Evolutionary conservation across 35 echinoderm and acorn worm species (phyloP), one percentile per base, ranked within the genome.

Genomic region (Acanthaster planci): DNA sequence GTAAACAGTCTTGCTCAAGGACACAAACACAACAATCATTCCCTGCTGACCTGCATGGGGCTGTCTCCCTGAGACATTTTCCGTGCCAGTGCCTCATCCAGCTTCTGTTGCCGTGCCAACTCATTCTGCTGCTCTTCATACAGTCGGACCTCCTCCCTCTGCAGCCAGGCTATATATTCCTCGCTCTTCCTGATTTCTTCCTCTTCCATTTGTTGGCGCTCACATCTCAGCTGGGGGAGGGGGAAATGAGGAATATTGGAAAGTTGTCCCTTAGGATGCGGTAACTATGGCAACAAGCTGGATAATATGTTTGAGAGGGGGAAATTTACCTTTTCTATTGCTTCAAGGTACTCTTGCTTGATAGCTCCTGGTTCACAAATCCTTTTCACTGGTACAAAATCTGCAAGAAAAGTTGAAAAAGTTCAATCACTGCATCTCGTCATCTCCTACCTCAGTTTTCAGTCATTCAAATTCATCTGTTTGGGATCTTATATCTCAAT

Each of bases 301-400:
- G 8, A 79, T 44, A 35, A 79, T 77, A 78, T 75, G n/a, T n/a
- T n/a, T n/a, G n/a, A 22, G 18, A 47, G 2, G 6, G 42, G 31
- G 36, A 18, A 26, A 82, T 37, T 44, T 84, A 93, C 92, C 86
- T 85, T 89, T 44, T 89, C 55, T 34, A 78, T 10, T 56, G 84
- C 68, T 42, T 93, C 59, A 39, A 89, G 77, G 64, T 83, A 93
- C 76, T 93, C 92, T 84, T 88, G 53, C 27, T 87, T 40, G 5
- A 93, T 88, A 54, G 88, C 92, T 60, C 92, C 92, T 21, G 92
- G 92, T 76, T 89, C 37, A 81, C 67, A 54, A 17, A 93, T 77
- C 40, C 67, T 76, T 38, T 85, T 84, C 23, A 54, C 64, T 44
- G 86, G 72, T 17, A 55, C 19, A 23, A 81, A n/a, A 67, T 82